Percentiles rank a stretch among this genome's conserved stretches.
Conservation (phyloP, 2,113 vertebrate species). For the Oophaga pumilio region DNA sequence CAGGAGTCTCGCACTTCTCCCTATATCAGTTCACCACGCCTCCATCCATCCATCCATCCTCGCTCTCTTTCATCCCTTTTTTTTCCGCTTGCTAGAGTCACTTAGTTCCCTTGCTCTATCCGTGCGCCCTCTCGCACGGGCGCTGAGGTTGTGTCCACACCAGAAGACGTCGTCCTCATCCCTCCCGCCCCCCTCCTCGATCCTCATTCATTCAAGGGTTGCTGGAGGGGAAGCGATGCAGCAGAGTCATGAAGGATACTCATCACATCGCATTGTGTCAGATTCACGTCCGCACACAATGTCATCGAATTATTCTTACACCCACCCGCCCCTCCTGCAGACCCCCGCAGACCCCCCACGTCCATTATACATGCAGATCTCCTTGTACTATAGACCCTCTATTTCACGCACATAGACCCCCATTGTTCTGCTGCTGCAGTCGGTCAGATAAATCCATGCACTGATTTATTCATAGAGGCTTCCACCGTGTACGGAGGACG, state of each 20-base stretch:
- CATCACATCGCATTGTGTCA: neutral
- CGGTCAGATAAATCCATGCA: constrained; percentile 2
- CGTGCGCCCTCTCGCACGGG: neutral
- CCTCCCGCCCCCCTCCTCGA: neutral
- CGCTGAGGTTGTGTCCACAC: constrained; percentile 5
- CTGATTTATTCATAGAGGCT: neutral
- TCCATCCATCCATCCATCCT: neutral
- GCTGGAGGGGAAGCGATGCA: neutral
- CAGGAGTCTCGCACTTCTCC: constrained; percentile 32
- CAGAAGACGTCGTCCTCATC: neutral
- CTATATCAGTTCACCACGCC: constrained; percentile 15
- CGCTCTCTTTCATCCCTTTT: neutral
- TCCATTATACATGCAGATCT: neutral
- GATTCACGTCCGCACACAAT: neutral
- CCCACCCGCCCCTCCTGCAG: neutral
- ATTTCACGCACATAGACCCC: neutral
- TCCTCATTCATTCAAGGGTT: constrained; percentile 35
- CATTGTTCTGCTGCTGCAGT: neutral
- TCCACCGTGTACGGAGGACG: neutral
- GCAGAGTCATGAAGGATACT: neutral
- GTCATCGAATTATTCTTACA: neutral
- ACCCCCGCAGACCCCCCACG: too few relatives aligned
- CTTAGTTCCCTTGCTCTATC: neutral
- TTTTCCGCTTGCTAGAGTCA: neutral
- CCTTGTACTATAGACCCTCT: neutral